A percentile compares a stretch with the other conserved stretches of the same genome.
These are phyloP conservation scores for Bembecia ichneumoniformis DNA, from an alignment of 2,888 invertebrate genomes.

Conservation along the genomic window DNA sequence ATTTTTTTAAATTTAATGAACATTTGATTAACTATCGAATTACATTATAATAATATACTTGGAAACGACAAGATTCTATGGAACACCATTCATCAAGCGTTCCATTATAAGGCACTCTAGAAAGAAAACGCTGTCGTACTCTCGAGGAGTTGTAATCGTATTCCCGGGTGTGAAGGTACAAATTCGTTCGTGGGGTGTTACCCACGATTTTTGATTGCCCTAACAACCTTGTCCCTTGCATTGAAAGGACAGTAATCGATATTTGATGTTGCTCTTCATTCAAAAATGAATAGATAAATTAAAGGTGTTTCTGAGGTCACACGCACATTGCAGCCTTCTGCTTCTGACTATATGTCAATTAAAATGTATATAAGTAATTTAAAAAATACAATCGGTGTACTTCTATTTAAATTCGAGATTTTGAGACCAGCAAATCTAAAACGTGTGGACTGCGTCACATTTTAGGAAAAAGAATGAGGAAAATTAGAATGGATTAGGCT, in stretches of 20 bases:
- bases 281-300: neutral
- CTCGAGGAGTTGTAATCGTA: conserved; percentile 10
- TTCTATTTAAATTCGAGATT: too few relatives aligned
- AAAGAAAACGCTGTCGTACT: conserved; percentile 16
- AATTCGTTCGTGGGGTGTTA: conserved; percentile 13
- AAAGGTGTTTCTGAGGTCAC: too few relatives aligned
- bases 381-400: too few relatives aligned
- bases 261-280: conserved; percentile 22
- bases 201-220: conserved; percentile 21
- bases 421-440: too few relatives aligned
- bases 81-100: conserved; percentile 22
- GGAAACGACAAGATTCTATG: conserved; percentile 11
- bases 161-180: conserved; percentile 15
- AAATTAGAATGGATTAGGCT: too few relatives aligned
- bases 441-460: too few relatives aligned
- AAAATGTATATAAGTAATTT: too few relatives aligned
- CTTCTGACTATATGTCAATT: too few relatives aligned
- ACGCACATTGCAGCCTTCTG: too few relatives aligned
- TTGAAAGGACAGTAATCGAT: conserved; percentile 31
- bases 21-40: neutral
- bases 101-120: conserved; percentile 14
- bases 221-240: conserved; percentile 32
- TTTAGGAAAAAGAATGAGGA: too few relatives aligned
- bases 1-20: neutral
- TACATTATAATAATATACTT: neutral